Evolutionary conservation across 2,113 vertebrate species (phyloP), one percentile per base, ranked within the genome.

Genomic region (Anhinga anhinga): DNA sequence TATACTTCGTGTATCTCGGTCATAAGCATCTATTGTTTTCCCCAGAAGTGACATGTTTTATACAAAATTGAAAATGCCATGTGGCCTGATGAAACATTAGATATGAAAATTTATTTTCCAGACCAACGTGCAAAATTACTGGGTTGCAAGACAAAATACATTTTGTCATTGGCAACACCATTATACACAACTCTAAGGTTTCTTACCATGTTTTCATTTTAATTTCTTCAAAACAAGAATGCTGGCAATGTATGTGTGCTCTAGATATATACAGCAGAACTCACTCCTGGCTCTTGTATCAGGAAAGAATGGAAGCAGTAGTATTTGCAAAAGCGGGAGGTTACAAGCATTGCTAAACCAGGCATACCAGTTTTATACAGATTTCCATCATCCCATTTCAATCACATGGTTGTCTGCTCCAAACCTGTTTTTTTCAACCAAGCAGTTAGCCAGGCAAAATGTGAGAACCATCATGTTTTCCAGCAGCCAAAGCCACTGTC

Each of bases 1-100:
- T 82, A 44, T 25, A 61, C 40, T 87, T 81, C 7, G 1, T 76
- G 38, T 63, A 77, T 61, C 70, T 78, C 26, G 11, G 42, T 92
- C 87, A 87, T 59, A 82, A 58, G 26, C 80, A 90, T 86, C 65
- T 74, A 63, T 47, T 59, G 34, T 66, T 86, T 96, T 93, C 97
- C 78, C 47, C 71, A 92, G 63, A 93, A 82, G 55, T 80, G 49
- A 89, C 34, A 30, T 62, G 92, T 87, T 90, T 94, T 84, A 65
- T 66, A 55, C 17, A 90, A 92, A 97, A 92, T 29, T 70, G 61
- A 92, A 79, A 89, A 72, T 16, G 86, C 15, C 69, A 29, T 21
- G 40, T 42, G 34, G 44, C 82, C 16, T 86, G 80, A 92, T 73
- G 14, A 55, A n/a, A 70, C 12, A 72, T 25, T 72, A 53, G 36